phyloP scores from a whole-genome alignment of 30 jellyfish, hydroid and myxozoan species.

The Sanderia malayensis region DNA sequence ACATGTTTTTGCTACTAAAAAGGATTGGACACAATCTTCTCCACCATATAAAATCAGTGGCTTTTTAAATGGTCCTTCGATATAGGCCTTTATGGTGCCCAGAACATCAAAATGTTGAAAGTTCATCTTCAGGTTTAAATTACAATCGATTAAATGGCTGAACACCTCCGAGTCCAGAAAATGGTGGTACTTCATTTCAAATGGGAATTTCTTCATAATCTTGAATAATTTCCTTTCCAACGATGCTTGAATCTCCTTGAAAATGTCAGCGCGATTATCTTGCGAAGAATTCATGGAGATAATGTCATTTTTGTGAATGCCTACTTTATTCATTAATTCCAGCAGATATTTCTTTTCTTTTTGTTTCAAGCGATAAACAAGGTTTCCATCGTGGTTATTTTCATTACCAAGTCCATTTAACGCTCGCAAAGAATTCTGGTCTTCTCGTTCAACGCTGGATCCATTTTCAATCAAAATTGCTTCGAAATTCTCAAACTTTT shows the following conservation, averaged over 20 bases:
- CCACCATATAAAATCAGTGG: constrained; percentile 57
- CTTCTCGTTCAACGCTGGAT: constrained; percentile 5
- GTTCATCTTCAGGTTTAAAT: background rate
- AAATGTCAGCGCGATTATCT: background rate
- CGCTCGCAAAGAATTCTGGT: constrained; percentile 6
- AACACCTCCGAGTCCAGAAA: constrained; percentile 33
- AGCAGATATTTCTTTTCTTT: constrained; percentile 14
- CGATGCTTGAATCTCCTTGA: background rate
- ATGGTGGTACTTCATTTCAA: background rate
- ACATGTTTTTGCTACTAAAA: constrained; percentile 49
- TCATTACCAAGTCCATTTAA: constrained; percentile 11
- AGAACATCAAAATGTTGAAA: constrained; percentile 25
- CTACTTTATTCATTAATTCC: background rate
- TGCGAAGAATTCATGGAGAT: background rate
- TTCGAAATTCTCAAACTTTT: constrained; percentile 3
- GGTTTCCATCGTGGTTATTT: constrained; percentile 49
- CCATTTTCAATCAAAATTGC: constrained; percentile 14
- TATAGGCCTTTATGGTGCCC: constrained; percentile 44
- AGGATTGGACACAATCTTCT: constrained; percentile 43
- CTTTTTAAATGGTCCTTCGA: constrained; percentile 58
- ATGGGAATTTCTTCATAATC: constrained; percentile 38
- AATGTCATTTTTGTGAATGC: background rate
- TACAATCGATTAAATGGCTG: constrained; percentile 34
- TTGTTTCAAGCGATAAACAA: constrained; percentile 44
- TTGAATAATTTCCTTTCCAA: constrained; percentile 12